Evolutionary conservation across 2,888 invertebrate genomes (phyloP).

Genomic region (Trachelus tabidus): DNA sequence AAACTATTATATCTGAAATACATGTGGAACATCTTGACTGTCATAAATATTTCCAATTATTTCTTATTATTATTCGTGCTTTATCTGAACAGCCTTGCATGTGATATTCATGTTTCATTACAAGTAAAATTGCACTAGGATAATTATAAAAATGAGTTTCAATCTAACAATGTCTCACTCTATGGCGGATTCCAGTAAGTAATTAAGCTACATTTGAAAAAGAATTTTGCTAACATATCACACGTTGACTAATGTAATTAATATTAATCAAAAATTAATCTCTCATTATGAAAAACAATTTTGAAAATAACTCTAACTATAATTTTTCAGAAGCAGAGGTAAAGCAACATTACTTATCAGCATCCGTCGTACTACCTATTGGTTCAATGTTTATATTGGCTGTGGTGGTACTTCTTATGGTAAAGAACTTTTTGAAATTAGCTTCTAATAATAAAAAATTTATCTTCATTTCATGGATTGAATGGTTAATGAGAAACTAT

Average conservation of each 20-base stretch:
- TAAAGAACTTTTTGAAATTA: constrained; percentile 30
- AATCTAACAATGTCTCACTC: background rate
- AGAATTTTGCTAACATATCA: no score
- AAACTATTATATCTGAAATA: background rate
- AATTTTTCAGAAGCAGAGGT: constrained; percentile 43
- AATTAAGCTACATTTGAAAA: no score
- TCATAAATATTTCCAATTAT: background rate
- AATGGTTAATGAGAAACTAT: constrained; percentile 23
- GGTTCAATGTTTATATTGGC: constrained; percentile 52
- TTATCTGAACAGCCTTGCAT: background rate
- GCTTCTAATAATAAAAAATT: background rate
- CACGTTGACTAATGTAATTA: background rate
- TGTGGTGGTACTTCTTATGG: constrained; percentile 52
- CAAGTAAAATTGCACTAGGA: background rate
- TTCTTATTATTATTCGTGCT: background rate
- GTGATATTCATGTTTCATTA: background rate
- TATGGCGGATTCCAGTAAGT: background rate
- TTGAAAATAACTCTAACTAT: background rate
- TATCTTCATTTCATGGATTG: background rate
- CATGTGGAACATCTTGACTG: background rate
- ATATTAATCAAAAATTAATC: background rate
- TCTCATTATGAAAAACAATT: background rate
- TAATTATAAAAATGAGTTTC: background rate
- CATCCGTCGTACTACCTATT: constrained; percentile 49
- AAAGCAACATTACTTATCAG: constrained; percentile 48